Evolutionary conservation across 2,888 invertebrate genomes (phyloP).

Genomic region (Tricholauxania praeusta): DNA sequence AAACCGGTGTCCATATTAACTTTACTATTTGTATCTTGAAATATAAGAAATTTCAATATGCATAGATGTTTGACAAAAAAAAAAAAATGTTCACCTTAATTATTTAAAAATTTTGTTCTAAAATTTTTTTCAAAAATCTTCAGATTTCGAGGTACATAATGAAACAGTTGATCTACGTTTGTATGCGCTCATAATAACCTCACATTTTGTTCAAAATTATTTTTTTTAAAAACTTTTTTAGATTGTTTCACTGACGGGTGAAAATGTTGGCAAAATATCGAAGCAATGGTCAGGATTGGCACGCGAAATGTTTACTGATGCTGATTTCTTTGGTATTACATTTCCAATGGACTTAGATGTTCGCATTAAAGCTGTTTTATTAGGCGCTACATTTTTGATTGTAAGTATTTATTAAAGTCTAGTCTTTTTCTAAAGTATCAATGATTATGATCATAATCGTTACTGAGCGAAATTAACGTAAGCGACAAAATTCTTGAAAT

Average conservation of each 20-base stretch:
- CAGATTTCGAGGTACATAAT: too few relatives aligned
- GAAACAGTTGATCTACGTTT: too few relatives aligned
- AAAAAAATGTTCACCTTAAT: too few relatives aligned
- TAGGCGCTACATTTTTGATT: conserved; percentile 84
- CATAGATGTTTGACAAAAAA: too few relatives aligned
- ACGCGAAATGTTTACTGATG: conserved; percentile 86
- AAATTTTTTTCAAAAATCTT: too few relatives aligned
- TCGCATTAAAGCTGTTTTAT: conserved; percentile 82
- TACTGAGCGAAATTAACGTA: background rate
- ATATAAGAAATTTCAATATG: too few relatives aligned
- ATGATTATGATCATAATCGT: too few relatives aligned
- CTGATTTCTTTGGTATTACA: conserved; percentile 90
- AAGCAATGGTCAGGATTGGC: conserved; percentile 90
- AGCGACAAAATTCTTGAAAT: background rate
- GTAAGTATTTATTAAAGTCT: conserved; percentile 70
- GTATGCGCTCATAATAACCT: too few relatives aligned
- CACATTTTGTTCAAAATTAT: too few relatives aligned
- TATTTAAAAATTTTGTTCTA: too few relatives aligned
- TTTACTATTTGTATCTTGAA: conserved; percentile 12
- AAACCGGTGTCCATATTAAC: background rate
- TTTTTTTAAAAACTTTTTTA: conserved; percentile 60
- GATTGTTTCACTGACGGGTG: conserved; percentile 83
- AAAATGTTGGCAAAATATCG: conserved; percentile 86
- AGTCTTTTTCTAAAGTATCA: background rate
- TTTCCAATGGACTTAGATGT: conserved; percentile 93